phyloP scores from a whole-genome alignment of 2,888 invertebrate genomes.

The Cabera pusaria region DNA sequence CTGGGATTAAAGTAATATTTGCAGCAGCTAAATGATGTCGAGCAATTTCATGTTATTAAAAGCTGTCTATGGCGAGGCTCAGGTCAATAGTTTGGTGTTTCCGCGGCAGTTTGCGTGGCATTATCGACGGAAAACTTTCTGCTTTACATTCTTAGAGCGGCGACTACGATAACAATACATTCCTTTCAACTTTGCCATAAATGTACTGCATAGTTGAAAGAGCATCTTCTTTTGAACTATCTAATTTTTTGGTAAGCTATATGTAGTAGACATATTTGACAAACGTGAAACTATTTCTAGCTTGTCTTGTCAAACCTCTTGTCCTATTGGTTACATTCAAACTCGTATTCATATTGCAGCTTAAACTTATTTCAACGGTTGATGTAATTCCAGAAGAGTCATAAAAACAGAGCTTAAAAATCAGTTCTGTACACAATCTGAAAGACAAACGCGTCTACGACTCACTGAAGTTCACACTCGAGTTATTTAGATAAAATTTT shows the following conservation, averaged over 20 bases:
- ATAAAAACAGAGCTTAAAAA: too few relatives aligned
- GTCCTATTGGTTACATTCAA: too few relatives aligned
- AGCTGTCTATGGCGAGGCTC: constrained; percentile 69
- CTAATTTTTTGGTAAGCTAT: too few relatives aligned
- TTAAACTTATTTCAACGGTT: too few relatives aligned
- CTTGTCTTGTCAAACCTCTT: too few relatives aligned
- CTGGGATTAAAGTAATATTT: constrained; percentile 83
- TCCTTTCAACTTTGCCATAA: constrained; percentile 61
- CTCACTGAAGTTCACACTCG: constrained; percentile 48
- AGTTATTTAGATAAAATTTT: constrained; percentile 58
- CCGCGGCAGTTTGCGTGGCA: constrained; percentile 65
- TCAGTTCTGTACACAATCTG: constrained; percentile 1
- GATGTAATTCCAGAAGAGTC: too few relatives aligned
- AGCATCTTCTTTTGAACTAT: too few relatives aligned
- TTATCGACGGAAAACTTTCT: constrained; percentile 64
- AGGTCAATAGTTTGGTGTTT: constrained; percentile 76
- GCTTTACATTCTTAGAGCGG: constrained; percentile 65
- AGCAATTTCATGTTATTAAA: constrained; percentile 80
- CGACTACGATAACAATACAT: constrained; percentile 71
- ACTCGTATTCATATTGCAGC: too few relatives aligned
- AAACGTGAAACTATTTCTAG: too few relatives aligned
- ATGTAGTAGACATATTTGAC: too few relatives aligned
- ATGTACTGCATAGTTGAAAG: constrained; percentile 44
- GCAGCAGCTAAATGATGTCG: constrained; percentile 79
- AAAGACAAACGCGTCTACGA: constrained; percentile 23